Conservation (phyloP, 2,797 vertebrate genomes). For the Thamnophis elegans region DNA sequence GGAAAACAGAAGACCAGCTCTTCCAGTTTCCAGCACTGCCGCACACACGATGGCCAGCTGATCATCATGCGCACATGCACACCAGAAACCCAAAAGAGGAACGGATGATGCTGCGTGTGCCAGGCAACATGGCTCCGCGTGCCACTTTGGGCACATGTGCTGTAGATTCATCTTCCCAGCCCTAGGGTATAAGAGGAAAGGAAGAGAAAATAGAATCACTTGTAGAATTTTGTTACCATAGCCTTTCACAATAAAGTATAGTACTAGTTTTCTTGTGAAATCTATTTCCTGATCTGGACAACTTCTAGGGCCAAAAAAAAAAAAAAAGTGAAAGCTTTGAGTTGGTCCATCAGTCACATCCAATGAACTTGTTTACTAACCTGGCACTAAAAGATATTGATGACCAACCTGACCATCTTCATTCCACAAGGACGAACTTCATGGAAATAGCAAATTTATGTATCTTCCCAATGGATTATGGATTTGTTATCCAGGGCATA, state of each 20-base stretch:
- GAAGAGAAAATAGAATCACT: background rate
- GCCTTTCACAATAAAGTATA: background rate
- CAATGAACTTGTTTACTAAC: background rate
- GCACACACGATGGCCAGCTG: too few species aligned
- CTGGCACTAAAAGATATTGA: background rate
- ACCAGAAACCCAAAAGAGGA: too few species aligned
- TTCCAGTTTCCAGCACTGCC: too few species aligned
- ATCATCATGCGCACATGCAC: too few species aligned
- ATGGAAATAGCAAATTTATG: background rate
- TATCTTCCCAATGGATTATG: background rate
- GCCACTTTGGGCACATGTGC: too few species aligned
- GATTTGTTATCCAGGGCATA: background rate
- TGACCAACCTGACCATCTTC: background rate
- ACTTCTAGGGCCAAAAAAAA: background rate
- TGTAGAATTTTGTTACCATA: background rate
- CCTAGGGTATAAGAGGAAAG: background rate
- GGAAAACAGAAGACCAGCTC: too few species aligned
- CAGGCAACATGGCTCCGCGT: too few species aligned
- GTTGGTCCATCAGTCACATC: background rate
- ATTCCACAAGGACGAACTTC: background rate
- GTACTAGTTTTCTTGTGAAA: background rate
- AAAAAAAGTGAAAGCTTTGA: background rate
- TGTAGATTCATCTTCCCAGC: too few species aligned
- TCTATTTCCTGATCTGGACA: background rate
- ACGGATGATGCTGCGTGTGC: too few species aligned